Evolutionary conservation across 2,888 invertebrate genomes (phyloP).

Genomic region (Apamea monoglypha): DNA sequence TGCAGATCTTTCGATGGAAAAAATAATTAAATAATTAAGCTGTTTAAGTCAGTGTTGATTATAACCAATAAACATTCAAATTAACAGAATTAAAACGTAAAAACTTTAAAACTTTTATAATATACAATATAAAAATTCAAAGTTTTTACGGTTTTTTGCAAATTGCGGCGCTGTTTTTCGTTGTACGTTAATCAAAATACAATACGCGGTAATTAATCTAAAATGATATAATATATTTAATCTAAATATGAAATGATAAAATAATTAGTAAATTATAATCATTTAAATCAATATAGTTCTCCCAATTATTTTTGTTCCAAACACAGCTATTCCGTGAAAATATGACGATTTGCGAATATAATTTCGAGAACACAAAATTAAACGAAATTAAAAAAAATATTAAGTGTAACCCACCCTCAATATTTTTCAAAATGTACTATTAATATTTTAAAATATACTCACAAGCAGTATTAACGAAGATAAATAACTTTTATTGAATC

Average conservation of each 20-base stretch:
- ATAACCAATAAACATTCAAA: background rate
- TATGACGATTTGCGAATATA: background rate
- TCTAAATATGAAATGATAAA: too few species aligned
- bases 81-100: background rate
- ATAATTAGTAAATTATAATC: background rate
- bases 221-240: too few species aligned
- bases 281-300: background rate
- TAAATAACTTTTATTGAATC: background rate
- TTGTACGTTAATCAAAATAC: too few species aligned
- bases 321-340: background rate
- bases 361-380: background rate
- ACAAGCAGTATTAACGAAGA: background rate
- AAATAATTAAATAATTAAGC: too few species aligned
- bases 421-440: background rate
- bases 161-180: too few species aligned
- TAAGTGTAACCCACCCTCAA: background rate
- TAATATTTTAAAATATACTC: constrained; percentile 6
- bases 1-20: background rate
- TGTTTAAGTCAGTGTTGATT: too few species aligned
- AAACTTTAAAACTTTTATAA: too few species aligned
- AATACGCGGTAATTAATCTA: too few species aligned
- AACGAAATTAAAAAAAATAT: background rate
- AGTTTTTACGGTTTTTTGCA: too few species aligned
- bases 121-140: too few species aligned
- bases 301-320: background rate